These are phyloP conservation scores for Amiota mariae DNA, from an alignment of 2,888 invertebrate species.

Conservation along the genomic window DNA sequence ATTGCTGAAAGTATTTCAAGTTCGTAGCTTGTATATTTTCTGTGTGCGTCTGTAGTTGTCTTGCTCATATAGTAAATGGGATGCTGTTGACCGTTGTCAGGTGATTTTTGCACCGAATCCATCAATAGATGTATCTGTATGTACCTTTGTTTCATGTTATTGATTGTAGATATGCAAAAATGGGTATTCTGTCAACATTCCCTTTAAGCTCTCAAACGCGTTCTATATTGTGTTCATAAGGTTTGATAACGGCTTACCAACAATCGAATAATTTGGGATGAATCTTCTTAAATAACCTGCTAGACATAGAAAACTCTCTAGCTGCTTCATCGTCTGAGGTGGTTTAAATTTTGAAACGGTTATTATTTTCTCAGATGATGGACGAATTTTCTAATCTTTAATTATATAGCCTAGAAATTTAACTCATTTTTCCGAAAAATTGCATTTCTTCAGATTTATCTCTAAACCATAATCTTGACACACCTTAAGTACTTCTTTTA, in stretches of 20 bases:
- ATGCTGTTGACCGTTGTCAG: slow-evolving; percentile 46
- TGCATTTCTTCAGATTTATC: slow-evolving; percentile 39
- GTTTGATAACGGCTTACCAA: too few relatives aligned
- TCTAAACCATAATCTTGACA: slow-evolving; percentile 39
- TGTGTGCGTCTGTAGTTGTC: slow-evolving; percentile 46
- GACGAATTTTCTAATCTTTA: too few relatives aligned
- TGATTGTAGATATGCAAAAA: neutral
- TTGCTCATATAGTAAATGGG: slow-evolving; percentile 59
- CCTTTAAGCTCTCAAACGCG: neutral
- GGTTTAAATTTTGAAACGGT: too few relatives aligned
- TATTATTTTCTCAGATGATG: too few relatives aligned
- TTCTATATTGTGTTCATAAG: neutral
- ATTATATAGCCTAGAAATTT: too few relatives aligned
- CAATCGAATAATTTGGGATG: too few relatives aligned
- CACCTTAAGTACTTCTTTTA: slow-evolving; percentile 33
- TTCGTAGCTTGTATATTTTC: slow-evolving; percentile 59
- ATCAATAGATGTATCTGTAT: slow-evolving; percentile 56
- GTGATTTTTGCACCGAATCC: slow-evolving; percentile 53
- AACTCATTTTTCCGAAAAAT: neutral
- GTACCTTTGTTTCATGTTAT: slow-evolving; percentile 44
- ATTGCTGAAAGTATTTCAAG: slow-evolving; percentile 52
- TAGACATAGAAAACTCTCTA: too few relatives aligned
- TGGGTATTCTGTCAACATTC: neutral
- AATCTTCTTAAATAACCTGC: too few relatives aligned
- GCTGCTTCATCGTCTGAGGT: too few relatives aligned